A percentile compares a stretch with the other conserved stretches of the same genome.
These are phyloP conservation scores for Chalcosyrphus nemorum DNA, from an alignment of 2,888 invertebrate species.

Conservation along the genomic window DNA sequence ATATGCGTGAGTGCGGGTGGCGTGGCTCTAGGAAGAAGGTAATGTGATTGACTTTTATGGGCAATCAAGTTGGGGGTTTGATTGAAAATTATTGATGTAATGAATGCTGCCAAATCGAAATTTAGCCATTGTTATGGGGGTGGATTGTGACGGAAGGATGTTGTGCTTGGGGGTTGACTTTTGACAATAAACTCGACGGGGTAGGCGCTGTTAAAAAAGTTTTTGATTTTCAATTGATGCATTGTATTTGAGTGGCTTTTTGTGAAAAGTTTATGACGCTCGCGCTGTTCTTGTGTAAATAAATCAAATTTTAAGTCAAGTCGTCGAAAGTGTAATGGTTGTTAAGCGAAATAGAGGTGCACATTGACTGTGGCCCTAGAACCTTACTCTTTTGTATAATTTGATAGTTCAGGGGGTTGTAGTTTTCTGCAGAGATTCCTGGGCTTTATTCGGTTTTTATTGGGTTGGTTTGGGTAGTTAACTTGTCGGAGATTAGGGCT, in stretches of 20 bases:
- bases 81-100: slow-evolving; percentile 68
- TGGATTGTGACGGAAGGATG: background rate
- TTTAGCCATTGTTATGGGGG: slow-evolving; percentile 35
- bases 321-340: too few relatives aligned
- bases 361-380: too few relatives aligned
- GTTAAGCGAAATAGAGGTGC: too few relatives aligned
- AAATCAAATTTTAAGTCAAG: background rate
- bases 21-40: too few relatives aligned
- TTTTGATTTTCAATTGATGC: slow-evolving; percentile 20
- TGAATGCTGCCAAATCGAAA: slow-evolving; percentile 46
- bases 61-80: slow-evolving; percentile 67
- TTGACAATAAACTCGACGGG: slow-evolving; percentile 12
- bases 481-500: too few relatives aligned
- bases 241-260: background rate
- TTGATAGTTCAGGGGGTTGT: too few relatives aligned
- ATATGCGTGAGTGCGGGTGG: slow-evolving; percentile 6
- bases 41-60: slow-evolving; percentile 72
- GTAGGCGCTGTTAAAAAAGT: background rate
- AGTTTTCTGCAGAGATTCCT: too few relatives aligned
- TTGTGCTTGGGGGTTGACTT: background rate
- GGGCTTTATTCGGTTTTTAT: too few relatives aligned
- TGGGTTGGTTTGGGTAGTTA: too few relatives aligned
- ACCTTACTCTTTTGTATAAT: too few relatives aligned
- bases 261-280: background rate
- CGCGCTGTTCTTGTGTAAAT: background rate